Conservation (phyloP, 2,113 vertebrate genomes). For the Sturnus vulgaris region DNA sequence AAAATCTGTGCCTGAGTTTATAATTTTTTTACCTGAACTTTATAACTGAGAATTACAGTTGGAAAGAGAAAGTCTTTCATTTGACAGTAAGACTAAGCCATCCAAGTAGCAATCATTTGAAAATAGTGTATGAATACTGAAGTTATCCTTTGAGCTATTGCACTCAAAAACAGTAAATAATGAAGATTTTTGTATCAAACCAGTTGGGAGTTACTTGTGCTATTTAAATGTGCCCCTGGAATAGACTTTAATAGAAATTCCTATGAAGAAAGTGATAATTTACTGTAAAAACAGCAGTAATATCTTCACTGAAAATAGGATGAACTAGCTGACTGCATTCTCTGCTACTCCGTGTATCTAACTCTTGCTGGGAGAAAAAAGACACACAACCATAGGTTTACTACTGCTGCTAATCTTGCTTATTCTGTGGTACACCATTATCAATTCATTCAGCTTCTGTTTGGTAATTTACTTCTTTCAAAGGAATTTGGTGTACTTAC, state of each 20-base stretch:
- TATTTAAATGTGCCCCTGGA: background rate
- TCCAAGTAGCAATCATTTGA: background rate
- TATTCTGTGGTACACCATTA: background rate
- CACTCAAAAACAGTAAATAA: fast-evolving
- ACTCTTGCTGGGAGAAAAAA: background rate
- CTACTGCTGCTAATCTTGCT: background rate
- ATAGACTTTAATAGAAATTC: background rate
- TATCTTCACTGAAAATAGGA: background rate
- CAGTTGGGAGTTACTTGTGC: background rate
- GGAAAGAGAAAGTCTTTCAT: background rate
- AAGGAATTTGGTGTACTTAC: background rate
- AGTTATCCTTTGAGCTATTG: background rate
- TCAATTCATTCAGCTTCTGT: background rate
- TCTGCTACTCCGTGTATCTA: background rate
- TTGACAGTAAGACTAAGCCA: background rate
- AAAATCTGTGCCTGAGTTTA: background rate
- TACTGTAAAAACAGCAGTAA: background rate
- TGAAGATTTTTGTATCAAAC: background rate
- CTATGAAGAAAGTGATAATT: background rate
- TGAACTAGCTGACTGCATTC: background rate
- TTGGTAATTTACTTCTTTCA: background rate
- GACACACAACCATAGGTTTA: background rate
- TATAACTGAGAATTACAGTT: background rate
- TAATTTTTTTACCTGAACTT: background rate
- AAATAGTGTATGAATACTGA: background rate